Evolutionary conservation across 2,888 invertebrate genomes (phyloP).

Genomic region (Drosophila nr. medialis): DNA sequence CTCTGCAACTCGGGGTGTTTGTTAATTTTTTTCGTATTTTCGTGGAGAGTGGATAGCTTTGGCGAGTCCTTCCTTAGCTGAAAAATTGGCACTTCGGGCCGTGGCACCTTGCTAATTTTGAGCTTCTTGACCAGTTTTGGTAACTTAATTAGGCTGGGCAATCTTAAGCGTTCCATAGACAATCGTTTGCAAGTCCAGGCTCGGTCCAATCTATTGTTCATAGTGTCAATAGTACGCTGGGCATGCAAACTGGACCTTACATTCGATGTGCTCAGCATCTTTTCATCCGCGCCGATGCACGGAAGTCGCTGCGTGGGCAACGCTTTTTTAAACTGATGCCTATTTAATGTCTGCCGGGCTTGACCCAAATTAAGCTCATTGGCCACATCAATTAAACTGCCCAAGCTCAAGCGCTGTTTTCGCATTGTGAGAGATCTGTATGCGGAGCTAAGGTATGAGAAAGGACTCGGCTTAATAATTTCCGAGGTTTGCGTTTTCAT

Average conservation of each 20-base stretch:
- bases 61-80: not conserved
- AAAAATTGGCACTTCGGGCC: not conserved
- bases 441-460: not conserved
- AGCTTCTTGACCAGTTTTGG: not conserved
- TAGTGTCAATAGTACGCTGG: slow-evolving; percentile 13
- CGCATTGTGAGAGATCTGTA: not conserved
- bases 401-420: not conserved
- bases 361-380: not conserved
- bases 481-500: not conserved
- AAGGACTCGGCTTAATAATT: not conserved
- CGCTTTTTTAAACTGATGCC: not conserved
- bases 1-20: not conserved
- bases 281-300: not conserved
- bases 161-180: not conserved
- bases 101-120: not conserved
- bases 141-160: not conserved
- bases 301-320: not conserved
- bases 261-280: not conserved
- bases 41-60: not conserved
- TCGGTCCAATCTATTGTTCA: not conserved
- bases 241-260: slow-evolving; percentile 1
- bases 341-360: not conserved
- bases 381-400: not conserved
- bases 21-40: not conserved
- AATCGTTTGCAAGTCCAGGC: not conserved